These are phyloP conservation scores for Dryococelus australis DNA, from an alignment of 2,888 invertebrate genomes.

Conservation along the genomic window DNA sequence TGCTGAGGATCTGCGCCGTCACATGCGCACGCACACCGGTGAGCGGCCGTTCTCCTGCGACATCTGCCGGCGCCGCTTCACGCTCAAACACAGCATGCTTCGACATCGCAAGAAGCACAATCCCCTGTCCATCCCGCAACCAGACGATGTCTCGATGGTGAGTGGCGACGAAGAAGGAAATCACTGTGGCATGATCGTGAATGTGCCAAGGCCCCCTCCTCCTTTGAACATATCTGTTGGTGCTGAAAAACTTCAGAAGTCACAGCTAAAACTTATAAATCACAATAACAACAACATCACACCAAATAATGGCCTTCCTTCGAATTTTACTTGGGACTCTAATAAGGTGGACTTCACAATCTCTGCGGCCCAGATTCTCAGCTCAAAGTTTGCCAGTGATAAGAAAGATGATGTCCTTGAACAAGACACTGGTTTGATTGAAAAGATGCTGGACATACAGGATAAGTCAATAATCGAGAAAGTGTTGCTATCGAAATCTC, in stretches of 20 bases:
- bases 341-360: conserved; percentile 28
- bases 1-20: conserved; percentile 89
- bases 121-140: conserved; percentile 58
- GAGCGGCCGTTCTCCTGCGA: conserved; percentile 93
- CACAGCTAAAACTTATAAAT: conserved; percentile 35
- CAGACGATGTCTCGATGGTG: conserved; percentile 53
- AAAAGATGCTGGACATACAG: conserved; percentile 86
- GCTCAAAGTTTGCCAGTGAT: conserved; percentile 34
- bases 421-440: conserved; percentile 73
- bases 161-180: conserved; percentile 46
- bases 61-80: conserved; percentile 86
- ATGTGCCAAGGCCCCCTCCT: conserved; percentile 19
- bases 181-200: conserved; percentile 24
- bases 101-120: conserved; percentile 90
- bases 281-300: conserved; percentile 44
- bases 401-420: conserved; percentile 30
- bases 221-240: conserved; percentile 1
- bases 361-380: conserved; percentile 34
- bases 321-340: conserved; percentile 20
- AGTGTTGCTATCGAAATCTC: conserved; percentile 75
- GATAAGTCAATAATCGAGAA: conserved; percentile 87
- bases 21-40: conserved; percentile 93
- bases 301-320: conserved; percentile 18
- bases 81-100: conserved; percentile 93
- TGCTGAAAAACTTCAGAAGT: conserved; percentile 23